These are phyloP conservation scores for Villa cingulata DNA, from an alignment of 2,888 invertebrate genomes.

Conservation along the genomic window DNA sequence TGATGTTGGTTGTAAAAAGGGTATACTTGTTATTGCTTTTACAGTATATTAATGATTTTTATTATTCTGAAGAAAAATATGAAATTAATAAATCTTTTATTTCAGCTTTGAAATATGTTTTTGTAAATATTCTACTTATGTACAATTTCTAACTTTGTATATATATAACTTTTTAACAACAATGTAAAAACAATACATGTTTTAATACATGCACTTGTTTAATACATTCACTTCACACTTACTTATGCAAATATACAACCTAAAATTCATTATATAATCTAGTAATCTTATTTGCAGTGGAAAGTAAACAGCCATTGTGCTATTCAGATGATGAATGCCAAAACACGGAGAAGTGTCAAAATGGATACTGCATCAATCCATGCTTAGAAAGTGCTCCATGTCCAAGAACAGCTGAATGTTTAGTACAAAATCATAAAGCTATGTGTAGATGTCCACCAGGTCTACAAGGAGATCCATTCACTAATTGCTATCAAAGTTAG, in stretches of 20 bases:
- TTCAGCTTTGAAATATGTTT: neutral
- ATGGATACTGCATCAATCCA: constrained; percentile 61
- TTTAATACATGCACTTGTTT: too few species aligned
- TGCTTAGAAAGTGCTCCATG: constrained; percentile 56
- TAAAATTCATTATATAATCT: too few species aligned
- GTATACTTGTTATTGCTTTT: constrained; percentile 36
- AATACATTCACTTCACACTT: neutral
- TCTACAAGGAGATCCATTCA: constrained; percentile 65
- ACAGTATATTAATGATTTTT: too few species aligned
- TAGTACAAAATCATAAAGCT: constrained; percentile 60
- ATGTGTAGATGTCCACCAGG: constrained; percentile 62
- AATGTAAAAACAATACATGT: neutral
- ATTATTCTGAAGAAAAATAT: neutral
- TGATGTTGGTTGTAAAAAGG: constrained; percentile 65
- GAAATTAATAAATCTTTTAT: too few species aligned
- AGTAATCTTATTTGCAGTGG: constrained; percentile 19
- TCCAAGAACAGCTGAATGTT: constrained; percentile 64
- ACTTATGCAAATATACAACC: too few species aligned
- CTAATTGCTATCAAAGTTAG: constrained; percentile 49
- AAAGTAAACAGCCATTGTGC: constrained; percentile 46
- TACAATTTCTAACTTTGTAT: constrained; percentile 3
- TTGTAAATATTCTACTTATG: constrained; percentile 7
- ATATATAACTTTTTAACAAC: neutral
- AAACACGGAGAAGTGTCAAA: constrained; percentile 54
- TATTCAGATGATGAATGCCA: constrained; percentile 57